Evolutionary conservation across 1,140 invertebrate genomes (phyloP).

Genomic region (Trichonephila clavipes): DNA sequence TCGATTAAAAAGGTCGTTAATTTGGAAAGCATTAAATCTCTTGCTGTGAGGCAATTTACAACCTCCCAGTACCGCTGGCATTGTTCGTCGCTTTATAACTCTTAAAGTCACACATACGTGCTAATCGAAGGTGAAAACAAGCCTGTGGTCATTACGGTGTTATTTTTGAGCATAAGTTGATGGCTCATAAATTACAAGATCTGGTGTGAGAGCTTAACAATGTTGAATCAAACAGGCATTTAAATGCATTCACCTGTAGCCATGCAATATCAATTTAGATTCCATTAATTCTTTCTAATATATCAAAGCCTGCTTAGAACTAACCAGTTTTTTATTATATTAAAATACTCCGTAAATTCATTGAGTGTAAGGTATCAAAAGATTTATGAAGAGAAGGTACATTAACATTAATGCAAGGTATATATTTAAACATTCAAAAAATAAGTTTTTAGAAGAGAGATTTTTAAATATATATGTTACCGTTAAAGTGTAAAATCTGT

Average conservation of each 20-base stretch:
- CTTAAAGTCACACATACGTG: constrained; percentile 18
- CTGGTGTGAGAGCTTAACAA: neutral
- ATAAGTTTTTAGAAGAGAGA: no score
- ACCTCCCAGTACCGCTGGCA: neutral
- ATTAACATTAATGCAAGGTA: no score
- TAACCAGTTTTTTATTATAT: no score
- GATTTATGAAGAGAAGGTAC: no score
- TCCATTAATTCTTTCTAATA: no score
- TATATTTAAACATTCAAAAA: no score
- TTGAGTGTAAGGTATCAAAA: no score
- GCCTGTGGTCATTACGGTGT: neutral
- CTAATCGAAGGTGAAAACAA: neutral
- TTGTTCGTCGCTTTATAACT: constrained; percentile 2
- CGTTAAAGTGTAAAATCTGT: no score
- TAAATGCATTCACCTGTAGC: neutral
- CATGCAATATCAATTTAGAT: no score
- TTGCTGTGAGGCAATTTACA: constrained; percentile 27
- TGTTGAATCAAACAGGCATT: neutral
- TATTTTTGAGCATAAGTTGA: neutral
- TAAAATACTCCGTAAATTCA: no score
- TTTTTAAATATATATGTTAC: no score
- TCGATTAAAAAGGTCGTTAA: constrained; percentile 15
- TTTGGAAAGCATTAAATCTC: neutral
- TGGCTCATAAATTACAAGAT: neutral
- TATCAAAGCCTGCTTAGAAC: no score